Evolutionary conservation across 92 coral and sea anemone genomes (phyloP), one percentile per base, ranked within the genome.

Genomic region (Scolanthus callimorphus): DNA sequence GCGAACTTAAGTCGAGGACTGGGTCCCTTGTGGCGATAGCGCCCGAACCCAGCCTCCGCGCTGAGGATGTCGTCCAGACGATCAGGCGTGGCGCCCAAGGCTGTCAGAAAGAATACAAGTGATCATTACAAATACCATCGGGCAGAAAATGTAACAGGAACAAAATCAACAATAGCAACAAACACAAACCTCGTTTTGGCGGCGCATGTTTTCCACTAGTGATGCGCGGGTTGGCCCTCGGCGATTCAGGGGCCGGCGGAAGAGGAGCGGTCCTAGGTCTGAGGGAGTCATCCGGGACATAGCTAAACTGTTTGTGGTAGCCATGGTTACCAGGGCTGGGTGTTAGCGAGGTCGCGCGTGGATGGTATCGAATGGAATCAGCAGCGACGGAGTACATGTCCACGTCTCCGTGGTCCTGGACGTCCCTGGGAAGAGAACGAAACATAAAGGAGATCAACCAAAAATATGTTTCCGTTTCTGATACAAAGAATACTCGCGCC

Each of bases 191-290:
- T 91, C 97, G 67, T 11, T 73, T 64, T n/a, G n/a, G n/a, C 9
- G 89, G 91, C 12, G 78, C 72, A 24, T 89, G 85, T 67, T 70
- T 91, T 13, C 90, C 96, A 51, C 92, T 91, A 17, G 97, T 91
- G 22, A 91, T 91, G 60, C 97, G 73, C 60, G 97, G 97, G 63
- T 91, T 81, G 49, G 96, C 97, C 44, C 85, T 67, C 3, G 85
- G 92, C 41, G 90, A 78, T 71, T 91, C 89, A 57, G 95, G 87
- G 71, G 85, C 76, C 38, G 89, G 91, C 31, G 97, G 97, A 45
- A 91, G 52, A 45, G 90, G 83, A 21, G 86, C 97, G 9, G 97
- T 91, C 25, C 83, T 81, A 39, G 96, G 97, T 73, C 96, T 45
- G n/a, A 74, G 61, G 17, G 76, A 27, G 43, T 62, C 79, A 27